These are phyloP conservation scores for Conus canariensis DNA, from an alignment of 2,888 invertebrate genomes.

Conservation along the genomic window DNA sequence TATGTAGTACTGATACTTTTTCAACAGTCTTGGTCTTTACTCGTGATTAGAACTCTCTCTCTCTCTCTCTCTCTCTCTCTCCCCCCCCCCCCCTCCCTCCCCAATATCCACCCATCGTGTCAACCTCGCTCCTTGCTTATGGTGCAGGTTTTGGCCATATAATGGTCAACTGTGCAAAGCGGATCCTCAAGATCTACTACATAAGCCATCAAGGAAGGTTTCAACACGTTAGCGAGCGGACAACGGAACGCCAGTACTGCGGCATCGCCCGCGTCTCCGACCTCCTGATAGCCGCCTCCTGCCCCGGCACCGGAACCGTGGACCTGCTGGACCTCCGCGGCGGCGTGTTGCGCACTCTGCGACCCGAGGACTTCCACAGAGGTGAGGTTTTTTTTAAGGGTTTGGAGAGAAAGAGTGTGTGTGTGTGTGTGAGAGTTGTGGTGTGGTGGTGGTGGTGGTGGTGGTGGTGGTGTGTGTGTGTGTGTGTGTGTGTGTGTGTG, in stretches of 20 bases:
- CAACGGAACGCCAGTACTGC: conserved; percentile 30
- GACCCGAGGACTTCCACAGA: conserved; percentile 19
- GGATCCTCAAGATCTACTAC: neutral
- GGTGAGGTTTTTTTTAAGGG: neutral
- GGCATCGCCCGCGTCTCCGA: conserved; percentile 34
- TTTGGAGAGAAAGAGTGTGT: neutral
- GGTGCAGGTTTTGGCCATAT: conserved; percentile 23
- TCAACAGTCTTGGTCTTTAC: too few species aligned
- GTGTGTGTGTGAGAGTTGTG: neutral
- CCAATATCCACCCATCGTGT: too few species aligned
- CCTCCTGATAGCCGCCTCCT: conserved; percentile 30
- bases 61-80: too few species aligned
- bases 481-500: too few species aligned
- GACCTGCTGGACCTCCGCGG: conserved; percentile 39
- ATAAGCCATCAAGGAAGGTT: neutral
- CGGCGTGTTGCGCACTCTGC: neutral
- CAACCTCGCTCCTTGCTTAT: too few species aligned
- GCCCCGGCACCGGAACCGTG: conserved; percentile 19
- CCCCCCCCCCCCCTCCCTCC: too few species aligned
- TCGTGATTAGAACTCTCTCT: too few species aligned
- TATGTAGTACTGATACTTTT: too few species aligned
- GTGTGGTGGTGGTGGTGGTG: neutral
- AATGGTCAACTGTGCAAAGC: conserved; percentile 25
- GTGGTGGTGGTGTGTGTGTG: neutral
- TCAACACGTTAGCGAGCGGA: neutral